Evolutionary conservation across 2,113 vertebrate species (phyloP), one percentile per base, ranked within the genome.

Genomic region (Bothrops jararaca): DNA sequence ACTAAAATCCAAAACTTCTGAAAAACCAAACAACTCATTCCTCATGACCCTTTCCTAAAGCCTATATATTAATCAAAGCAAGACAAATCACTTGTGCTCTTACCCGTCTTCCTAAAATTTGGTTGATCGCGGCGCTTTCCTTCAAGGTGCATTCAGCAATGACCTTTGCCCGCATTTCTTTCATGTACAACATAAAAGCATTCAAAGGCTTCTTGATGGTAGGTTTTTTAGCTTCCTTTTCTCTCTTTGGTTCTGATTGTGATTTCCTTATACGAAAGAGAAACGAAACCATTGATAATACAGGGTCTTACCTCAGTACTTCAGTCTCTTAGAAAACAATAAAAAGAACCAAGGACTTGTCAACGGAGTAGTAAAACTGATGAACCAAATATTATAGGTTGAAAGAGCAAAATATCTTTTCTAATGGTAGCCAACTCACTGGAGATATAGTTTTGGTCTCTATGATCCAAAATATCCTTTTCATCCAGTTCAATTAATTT

Each of bases 181-280:
- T 99, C 99, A 99, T 99, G 97, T 99, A 99, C 86, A 99, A 98
- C 99, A 99, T 99, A 97, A 99, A 99, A 93, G 99, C 99, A 0
- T 99, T 99, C 95, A 99, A 97, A 18, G 99, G 99, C 95, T 99
- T 99, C 98, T 99, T 99, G 96, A 99, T 99, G 89, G 99, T 99
- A 13, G 99, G 99, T 96, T 99, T 99, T 98, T 99, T 99, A 88
- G 98, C 98, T 97, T 99, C 99, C 96, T 99, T 99, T 97, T 99
- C 99, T 93, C 98, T 97, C 96, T 99, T 99, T 95, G 98, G 97
- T 96, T 99, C 99, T 94, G 97, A 95, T 8, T 99, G 99, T 34
- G 97, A 98, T 97, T 99, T 99, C 97, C 99, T 99, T 97, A 89
- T 69, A 5, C 34, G 69, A 91, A 94, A 8, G 12, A 8, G 92